Evolutionary conservation across 2,113 vertebrate species (phyloP).

Genomic region (Psammodynastes pulverulentus): DNA sequence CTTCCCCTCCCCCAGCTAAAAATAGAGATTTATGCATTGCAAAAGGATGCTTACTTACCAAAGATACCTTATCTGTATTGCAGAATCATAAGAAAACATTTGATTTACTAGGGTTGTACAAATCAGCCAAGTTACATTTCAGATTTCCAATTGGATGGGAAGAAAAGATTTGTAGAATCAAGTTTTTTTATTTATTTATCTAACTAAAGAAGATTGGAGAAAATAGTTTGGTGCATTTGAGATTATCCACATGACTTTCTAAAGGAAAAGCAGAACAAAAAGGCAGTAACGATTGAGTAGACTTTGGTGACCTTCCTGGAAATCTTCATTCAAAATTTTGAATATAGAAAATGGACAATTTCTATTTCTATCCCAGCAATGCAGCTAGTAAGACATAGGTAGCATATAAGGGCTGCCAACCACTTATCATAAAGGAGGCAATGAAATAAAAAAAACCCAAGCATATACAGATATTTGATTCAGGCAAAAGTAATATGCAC

Average conservation of each 20-base stretch:
- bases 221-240: background rate
- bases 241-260: background rate
- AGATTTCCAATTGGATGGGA: background rate
- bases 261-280: background rate
- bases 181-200: background rate
- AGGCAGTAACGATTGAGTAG: background rate
- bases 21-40: background rate
- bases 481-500: background rate
- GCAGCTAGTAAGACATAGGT: background rate
- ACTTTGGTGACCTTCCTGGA: background rate
- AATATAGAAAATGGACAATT: background rate
- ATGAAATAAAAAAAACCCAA: background rate
- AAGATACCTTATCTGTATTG: background rate
- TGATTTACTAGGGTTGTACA: background rate
- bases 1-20: background rate
- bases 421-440: background rate
- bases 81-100: background rate
- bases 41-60: background rate
- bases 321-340: background rate
- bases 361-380: background rate
- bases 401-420: background rate
- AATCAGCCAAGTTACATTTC: background rate
- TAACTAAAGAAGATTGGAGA: background rate
- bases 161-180: background rate
- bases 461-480: background rate